A percentile compares a stretch with the other conserved stretches of the same genome.
phyloP scores from a whole-genome alignment of 2,797 vertebrate species.

The Mormyrops attenuatus region DNA sequence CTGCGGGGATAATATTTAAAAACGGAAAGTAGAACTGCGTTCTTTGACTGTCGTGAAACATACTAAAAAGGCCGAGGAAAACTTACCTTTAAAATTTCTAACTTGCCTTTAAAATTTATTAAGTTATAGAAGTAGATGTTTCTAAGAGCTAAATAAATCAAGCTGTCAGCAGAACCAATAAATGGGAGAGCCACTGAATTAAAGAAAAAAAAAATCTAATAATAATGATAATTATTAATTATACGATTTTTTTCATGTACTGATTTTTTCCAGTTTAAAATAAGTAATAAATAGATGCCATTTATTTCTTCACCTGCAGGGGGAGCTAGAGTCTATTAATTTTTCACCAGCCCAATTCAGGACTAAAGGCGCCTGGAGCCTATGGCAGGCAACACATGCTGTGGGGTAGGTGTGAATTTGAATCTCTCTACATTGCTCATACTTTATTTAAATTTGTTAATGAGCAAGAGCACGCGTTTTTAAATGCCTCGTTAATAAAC shows the following conservation, averaged over 20 bases:
- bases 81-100: neutral
- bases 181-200: neutral
- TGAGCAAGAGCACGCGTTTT: neutral
- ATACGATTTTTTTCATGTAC: neutral
- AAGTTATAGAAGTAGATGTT: neutral
- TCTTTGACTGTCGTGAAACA: neutral
- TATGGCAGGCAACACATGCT: neutral
- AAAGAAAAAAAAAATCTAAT: neutral
- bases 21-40: neutral
- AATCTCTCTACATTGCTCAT: neutral
- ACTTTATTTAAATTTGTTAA: neutral
- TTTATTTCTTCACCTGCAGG: neutral
- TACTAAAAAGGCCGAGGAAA: neutral
- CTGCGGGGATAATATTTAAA: neutral
- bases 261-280: neutral
- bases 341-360: neutral
- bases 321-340: neutral
- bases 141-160: neutral
- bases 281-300: neutral
- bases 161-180: neutral
- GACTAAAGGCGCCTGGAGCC: neutral
- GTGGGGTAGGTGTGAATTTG: neutral
- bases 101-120: neutral
- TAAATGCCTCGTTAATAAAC: neutral
- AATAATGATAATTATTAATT: neutral